Evolutionary conservation across 1,140 invertebrate genomes (phyloP), one percentile per base, ranked within the genome.

Genomic region (Drosophila gunungcola): DNA sequence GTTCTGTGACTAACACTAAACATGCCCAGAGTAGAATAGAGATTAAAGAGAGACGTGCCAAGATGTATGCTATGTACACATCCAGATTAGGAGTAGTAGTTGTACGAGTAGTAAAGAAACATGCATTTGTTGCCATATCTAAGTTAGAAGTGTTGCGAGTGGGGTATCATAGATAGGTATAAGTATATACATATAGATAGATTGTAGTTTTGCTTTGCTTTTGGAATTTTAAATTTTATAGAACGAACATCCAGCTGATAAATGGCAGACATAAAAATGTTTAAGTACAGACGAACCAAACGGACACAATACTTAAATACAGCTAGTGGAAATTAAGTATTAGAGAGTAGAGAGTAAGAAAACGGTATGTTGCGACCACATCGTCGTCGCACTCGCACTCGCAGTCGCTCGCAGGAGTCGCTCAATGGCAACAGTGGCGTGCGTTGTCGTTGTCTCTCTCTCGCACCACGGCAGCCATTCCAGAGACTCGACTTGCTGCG

Each of bases 201-300:
- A 64, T 81, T 80, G 57, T 68, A 57, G 43, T 69, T 78, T 73
- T 57, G 78, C 81, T 90, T 90, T 70, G 58, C 64, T 80, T 90
- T 90, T 90, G 88, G 67, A 77, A 88, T 73, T 75, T 75, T 3
- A 78, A 86, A 88, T 86, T 83, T 55, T 16, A 88, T 69, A 57
- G 64, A 72, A 80, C 51, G 73, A 72, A 80, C 46, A 67, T 81
- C 81, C 78, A 86, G 82, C 62, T 77, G 67, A 78, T 65, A 83
- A 84, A 70, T 91, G 90, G 90, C 78, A 91, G 90, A 85, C 90
- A 91, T 91, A 91, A 91, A 91, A 91, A 91, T 91, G 90, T 91
- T 91, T 90, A 91, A 88, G 90, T 81, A 91, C 90, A 91, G 90
- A 91, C 90, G 74, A 91, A 91, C 90, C 90, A 86, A 78, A 82